Evolutionary conservation across 2,797 vertebrate species (phyloP).

Genomic region (Heteromormyrus szaboi): DNA sequence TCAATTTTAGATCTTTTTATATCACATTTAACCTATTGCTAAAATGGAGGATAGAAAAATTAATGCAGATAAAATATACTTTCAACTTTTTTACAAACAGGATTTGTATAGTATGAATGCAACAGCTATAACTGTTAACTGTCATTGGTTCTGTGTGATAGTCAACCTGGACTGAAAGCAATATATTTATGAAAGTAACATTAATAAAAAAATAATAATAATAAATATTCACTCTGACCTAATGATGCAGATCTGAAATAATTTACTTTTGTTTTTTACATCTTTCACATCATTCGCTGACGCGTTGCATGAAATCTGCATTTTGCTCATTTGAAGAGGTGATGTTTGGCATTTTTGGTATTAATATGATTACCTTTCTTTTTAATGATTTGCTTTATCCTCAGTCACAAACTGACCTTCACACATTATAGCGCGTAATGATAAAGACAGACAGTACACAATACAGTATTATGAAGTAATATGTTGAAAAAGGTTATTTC

Average conservation of each 20-base stretch:
- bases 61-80: neutral
- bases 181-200: neutral
- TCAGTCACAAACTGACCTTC: neutral
- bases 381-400: neutral
- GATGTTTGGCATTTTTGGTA: neutral
- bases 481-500: neutral
- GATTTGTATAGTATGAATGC: neutral
- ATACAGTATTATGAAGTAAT: neutral
- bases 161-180: neutral
- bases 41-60: neutral
- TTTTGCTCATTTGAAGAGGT: neutral
- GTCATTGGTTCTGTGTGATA: neutral
- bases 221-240: neutral
- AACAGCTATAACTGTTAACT: neutral
- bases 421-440: neutral
- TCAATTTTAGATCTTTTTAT: neutral
- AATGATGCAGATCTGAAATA: neutral
- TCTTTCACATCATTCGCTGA: neutral
- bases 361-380: neutral
- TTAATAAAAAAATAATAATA: neutral
- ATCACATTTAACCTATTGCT: neutral
- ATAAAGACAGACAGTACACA: neutral
- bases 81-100: neutral
- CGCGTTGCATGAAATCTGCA: neutral
- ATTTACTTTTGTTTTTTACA: neutral